Conservation (phyloP, 2,888 invertebrate species). For the Crossocerus cetratus region DNA sequence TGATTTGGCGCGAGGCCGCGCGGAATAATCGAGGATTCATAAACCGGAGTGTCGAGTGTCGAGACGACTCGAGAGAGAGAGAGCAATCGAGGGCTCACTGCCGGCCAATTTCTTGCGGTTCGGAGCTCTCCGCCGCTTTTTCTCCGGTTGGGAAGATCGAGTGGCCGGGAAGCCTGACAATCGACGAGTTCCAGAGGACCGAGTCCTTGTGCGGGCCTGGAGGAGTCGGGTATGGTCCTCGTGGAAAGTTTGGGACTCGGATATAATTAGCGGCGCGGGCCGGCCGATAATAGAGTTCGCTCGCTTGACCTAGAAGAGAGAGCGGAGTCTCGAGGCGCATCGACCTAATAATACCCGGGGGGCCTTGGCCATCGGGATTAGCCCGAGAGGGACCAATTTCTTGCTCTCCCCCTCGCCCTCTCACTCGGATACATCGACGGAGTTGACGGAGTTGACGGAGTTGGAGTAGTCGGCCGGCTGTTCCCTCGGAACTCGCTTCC, state of each 20-base stretch:
- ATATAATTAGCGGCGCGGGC: too few relatives aligned
- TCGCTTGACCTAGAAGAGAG: not conserved
- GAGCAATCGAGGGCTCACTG: constrained; percentile 15
- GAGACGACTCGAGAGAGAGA: constrained; percentile 2
- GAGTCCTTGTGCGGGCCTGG: too few relatives aligned
- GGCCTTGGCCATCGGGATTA: not conserved
- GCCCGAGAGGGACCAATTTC: not conserved
- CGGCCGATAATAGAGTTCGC: too few relatives aligned
- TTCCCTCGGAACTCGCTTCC: not conserved
- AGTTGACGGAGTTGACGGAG: too few relatives aligned
- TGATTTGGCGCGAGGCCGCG: not conserved
- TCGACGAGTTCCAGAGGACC: too few relatives aligned
- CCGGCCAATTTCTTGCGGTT: not conserved
- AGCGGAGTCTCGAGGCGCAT: not conserved
- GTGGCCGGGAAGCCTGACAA: too few relatives aligned
- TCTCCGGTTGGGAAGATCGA: not conserved
- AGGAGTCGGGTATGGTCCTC: too few relatives aligned
- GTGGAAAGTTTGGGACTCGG: too few relatives aligned
- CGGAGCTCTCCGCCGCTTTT: not conserved
- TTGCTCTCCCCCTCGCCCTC: too few relatives aligned
- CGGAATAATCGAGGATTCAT: constrained; percentile 8
- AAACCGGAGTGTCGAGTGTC: constrained; percentile 4
- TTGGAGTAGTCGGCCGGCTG: constrained; percentile 2
- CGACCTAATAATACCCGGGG: not conserved
- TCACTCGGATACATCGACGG: too few relatives aligned